phyloP scores from a whole-genome alignment of 2,797 vertebrate genomes.

The Schizothorax lantsangensis region DNA sequence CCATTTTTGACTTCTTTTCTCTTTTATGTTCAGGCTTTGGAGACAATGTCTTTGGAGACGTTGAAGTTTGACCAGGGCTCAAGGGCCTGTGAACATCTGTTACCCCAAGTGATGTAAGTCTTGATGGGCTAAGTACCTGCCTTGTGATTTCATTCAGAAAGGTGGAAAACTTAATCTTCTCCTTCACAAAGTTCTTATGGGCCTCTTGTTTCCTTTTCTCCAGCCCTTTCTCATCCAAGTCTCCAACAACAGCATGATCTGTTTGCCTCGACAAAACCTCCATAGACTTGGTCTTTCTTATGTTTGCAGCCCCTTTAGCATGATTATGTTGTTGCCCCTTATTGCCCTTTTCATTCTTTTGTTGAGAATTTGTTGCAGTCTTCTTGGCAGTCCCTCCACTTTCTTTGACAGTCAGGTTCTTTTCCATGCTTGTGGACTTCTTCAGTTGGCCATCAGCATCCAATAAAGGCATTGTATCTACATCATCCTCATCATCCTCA shows the following conservation, averaged over 20 bases:
- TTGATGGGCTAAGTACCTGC: conserved; percentile 85
- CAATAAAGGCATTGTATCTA: conserved; percentile 71
- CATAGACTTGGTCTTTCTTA: conserved; percentile 82
- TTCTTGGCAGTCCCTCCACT: conserved; percentile 57
- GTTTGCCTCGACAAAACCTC: conserved; percentile 73
- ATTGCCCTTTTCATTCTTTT: conserved; percentile 51
- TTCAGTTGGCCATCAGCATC: conserved; percentile 55
- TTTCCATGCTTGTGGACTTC: conserved; percentile 58
- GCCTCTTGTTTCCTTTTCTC: conserved; percentile 69
- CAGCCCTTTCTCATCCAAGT: conserved; percentile 63
- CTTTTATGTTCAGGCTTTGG: conserved; percentile 53
- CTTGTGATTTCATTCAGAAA: conserved; percentile 87
- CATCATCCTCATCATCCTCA: conserved; percentile 69
- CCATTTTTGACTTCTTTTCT: conserved; percentile 56
- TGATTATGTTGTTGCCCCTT: conserved; percentile 60
- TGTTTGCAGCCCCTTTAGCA: conserved; percentile 55
- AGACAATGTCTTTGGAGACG: conserved; percentile 51
- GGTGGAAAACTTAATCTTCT: conserved; percentile 83
- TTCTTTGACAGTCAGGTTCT: conserved; percentile 42
- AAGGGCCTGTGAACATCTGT: conserved; percentile 69
- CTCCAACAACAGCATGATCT: conserved; percentile 55
- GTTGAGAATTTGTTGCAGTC: conserved; percentile 38
- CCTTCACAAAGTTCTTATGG: conserved; percentile 72
- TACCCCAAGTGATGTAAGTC: conserved; percentile 82
- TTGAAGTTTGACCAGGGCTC: conserved; percentile 62